Evolutionary conservation across 2,888 invertebrate species (phyloP).

Genomic region (Oscheius sp.): DNA sequence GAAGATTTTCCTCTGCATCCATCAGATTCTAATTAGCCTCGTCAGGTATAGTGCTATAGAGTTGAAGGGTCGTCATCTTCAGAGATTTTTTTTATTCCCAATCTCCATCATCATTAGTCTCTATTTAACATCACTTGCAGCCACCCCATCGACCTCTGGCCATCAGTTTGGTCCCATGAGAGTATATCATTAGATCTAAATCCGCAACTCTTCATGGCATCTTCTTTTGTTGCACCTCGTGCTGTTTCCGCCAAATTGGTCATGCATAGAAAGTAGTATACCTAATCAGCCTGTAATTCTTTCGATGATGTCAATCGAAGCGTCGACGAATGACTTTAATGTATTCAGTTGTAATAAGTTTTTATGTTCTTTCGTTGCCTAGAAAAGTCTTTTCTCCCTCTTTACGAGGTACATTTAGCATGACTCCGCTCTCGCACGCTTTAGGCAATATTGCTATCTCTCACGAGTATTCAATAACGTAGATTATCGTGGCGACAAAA

Average conservation of each 20-base stretch:
- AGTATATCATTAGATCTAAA: constrained; percentile 1
- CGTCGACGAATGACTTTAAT: not conserved
- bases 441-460: not conserved
- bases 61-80: no score
- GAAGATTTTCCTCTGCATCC: no score
- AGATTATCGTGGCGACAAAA: constrained; percentile 18
- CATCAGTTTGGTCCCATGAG: not conserved
- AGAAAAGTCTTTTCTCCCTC: not conserved
- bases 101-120: not conserved
- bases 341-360: no score
- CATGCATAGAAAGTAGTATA: not conserved
- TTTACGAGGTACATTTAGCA: constrained; percentile 19
- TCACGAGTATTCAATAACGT: constrained; percentile 26
- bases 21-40: no score
- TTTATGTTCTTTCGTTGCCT: not conserved
- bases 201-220: not conserved
- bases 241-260: not conserved
- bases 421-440: not conserved
- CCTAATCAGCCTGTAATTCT: not conserved
- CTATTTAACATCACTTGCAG: not conserved
- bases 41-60: no score
- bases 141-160: not conserved
- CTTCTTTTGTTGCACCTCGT: no score
- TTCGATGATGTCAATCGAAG: not conserved
- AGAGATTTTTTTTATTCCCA: no score